A percentile compares a stretch with the other conserved stretches of the same genome.
Conservation (phyloP, 92 coral and sea anemone genomes). For the Phymanthus crucifer region DNA sequence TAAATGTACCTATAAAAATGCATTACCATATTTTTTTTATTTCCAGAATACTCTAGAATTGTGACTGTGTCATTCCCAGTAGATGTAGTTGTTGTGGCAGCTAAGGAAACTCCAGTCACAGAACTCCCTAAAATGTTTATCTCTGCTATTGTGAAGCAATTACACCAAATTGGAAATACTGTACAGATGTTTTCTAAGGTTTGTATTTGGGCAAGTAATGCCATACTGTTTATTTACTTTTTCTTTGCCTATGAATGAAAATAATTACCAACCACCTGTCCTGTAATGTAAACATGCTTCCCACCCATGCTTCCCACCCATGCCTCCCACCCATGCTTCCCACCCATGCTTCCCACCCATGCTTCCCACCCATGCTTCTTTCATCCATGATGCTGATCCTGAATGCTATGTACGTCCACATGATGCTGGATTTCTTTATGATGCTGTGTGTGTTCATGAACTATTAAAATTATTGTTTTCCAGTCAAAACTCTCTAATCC, state of each 20-base stretch:
- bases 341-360: too few species aligned
- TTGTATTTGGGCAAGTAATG: neutral
- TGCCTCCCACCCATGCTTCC: too few species aligned
- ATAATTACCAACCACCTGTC: neutral
- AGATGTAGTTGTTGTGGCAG: slow-evolving; percentile 63
- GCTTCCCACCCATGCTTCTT: too few species aligned
- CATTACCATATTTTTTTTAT: neutral
- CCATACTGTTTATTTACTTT: neutral
- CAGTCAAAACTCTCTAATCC: too few species aligned
- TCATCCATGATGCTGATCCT: too few species aligned
- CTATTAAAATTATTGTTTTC: too few species aligned
- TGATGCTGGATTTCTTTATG: too few species aligned
- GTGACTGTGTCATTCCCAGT: slow-evolving; percentile 45
- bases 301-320: too few species aligned
- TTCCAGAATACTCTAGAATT: slow-evolving; percentile 33
- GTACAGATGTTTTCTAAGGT: slow-evolving; percentile 66
- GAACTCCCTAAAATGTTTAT: slow-evolving; percentile 59
- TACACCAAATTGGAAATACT: slow-evolving; percentile 53
- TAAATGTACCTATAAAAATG: neutral
- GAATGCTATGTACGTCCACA: too few species aligned
- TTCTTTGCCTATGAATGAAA: neutral
- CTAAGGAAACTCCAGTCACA: slow-evolving; percentile 32
- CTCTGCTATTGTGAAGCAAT: slow-evolving; percentile 62
- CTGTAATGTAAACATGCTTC: too few species aligned
- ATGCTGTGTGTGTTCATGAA: too few species aligned